These are phyloP conservation scores for Pogonognathellus flavescens DNA, from an alignment of 1,140 invertebrate genomes.

Conservation along the genomic window DNA sequence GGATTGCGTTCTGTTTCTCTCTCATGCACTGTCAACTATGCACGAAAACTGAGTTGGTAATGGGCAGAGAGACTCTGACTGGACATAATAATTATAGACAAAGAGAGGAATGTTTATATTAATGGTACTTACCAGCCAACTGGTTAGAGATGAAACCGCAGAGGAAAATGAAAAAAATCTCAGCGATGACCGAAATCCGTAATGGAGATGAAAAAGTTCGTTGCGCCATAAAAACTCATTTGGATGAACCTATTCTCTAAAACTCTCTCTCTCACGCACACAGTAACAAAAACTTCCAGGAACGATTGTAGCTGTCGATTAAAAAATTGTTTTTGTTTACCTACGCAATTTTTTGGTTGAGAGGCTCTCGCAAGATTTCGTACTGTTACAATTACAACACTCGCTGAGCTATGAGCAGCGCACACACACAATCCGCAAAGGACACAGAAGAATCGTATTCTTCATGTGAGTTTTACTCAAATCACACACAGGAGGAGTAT, in stretches of 20 bases:
- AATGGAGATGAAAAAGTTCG: constrained; percentile 64
- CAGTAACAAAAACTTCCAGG: constrained; percentile 53
- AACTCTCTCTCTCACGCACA: constrained; percentile 26
- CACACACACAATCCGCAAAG: background rate
- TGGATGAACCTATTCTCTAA: constrained; percentile 55
- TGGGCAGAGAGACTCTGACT: too few relatives aligned
- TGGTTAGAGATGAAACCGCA: constrained; percentile 40
- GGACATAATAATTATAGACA: too few relatives aligned
- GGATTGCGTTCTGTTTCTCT: too few relatives aligned
- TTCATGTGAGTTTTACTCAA: too few relatives aligned
- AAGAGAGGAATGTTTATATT: too few relatives aligned
- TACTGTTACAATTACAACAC: background rate
- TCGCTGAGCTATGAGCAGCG: background rate
- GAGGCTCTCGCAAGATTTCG: background rate
- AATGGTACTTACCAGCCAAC: constrained; percentile 54
- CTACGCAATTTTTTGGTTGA: constrained; percentile 17
- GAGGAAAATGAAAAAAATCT: constrained; percentile 55
- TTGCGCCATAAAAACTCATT: constrained; percentile 66
- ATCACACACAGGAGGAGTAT: too few relatives aligned
- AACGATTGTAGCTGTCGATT: constrained; percentile 31
- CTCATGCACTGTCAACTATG: too few relatives aligned
- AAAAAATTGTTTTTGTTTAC: constrained; percentile 29
- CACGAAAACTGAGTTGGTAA: too few relatives aligned
- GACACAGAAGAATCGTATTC: background rate
- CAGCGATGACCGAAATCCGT: constrained; percentile 65